A percentile compares a stretch with the other conserved stretches of the same genome.
These are phyloP conservation scores for Pseudochirops corinnae DNA, from an alignment of 2,797 vertebrate genomes.

Conservation along the genomic window DNA sequence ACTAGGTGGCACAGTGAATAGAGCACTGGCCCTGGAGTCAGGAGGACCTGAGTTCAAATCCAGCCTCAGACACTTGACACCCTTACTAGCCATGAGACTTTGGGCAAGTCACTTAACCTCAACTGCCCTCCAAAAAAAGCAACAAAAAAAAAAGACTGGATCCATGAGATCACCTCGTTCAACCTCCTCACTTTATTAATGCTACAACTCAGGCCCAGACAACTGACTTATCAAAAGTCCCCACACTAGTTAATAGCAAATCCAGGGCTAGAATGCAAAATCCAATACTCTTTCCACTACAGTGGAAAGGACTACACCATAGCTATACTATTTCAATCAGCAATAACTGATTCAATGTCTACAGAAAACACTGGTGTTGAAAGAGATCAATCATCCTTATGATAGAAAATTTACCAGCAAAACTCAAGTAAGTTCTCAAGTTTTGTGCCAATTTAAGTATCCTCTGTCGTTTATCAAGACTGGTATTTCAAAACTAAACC, in stretches of 20 bases:
- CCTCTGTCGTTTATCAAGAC: background rate
- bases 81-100: too few relatives aligned
- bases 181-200: background rate
- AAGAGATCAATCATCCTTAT: background rate
- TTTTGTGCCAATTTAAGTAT: background rate
- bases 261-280: background rate
- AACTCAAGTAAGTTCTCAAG: background rate
- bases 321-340: background rate
- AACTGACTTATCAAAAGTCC: background rate
- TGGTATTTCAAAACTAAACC: background rate
- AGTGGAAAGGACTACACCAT: background rate
- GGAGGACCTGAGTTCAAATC: too few relatives aligned
- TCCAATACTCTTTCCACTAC: background rate
- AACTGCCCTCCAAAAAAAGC: too few relatives aligned
- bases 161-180: background rate
- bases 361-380: background rate
- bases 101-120: too few relatives aligned
- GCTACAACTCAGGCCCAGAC: background rate
- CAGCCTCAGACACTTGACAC: too few relatives aligned
- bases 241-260: background rate
- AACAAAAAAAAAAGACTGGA: too few relatives aligned
- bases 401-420: background rate
- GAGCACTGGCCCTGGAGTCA: too few relatives aligned
- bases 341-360: background rate
- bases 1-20: too few relatives aligned